Evolutionary conservation across 2,113 vertebrate species (phyloP).

Genomic region (Crocuta crocuta): DNA sequence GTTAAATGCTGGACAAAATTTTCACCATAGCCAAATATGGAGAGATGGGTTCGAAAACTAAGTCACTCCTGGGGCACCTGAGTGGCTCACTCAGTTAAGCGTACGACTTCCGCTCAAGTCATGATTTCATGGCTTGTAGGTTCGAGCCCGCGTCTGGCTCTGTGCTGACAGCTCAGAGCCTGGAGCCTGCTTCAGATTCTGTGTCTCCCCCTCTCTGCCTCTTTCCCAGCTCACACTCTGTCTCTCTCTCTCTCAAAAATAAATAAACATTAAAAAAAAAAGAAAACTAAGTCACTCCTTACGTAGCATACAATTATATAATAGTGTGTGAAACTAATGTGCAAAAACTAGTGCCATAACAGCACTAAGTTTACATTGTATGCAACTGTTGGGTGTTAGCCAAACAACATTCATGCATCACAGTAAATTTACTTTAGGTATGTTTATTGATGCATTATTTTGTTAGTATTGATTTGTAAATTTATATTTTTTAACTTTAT

Average conservation of each 20-base stretch:
- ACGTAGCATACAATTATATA: neutral
- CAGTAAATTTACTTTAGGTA: neutral
- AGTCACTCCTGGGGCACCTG: neutral
- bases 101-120: too few relatives aligned
- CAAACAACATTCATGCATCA: neutral
- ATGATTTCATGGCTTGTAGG: too few relatives aligned
- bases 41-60: neutral
- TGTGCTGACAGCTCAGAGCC: too few relatives aligned
- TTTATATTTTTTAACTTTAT: neutral
- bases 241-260: too few relatives aligned
- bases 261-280: too few relatives aligned
- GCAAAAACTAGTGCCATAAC: neutral
- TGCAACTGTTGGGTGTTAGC: neutral
- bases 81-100: too few relatives aligned
- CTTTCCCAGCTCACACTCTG: too few relatives aligned
- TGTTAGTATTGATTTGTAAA: constrained; percentile 4
- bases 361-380: neutral
- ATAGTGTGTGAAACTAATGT: neutral
- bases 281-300: neutral
- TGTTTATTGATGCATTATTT: neutral
- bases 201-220: too few relatives aligned
- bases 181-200: too few relatives aligned
- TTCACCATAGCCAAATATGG: neutral
- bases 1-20: neutral
- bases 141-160: too few relatives aligned